phyloP scores from a whole-genome alignment of 2,888 invertebrate species.

The Pollenia angustigena region DNA sequence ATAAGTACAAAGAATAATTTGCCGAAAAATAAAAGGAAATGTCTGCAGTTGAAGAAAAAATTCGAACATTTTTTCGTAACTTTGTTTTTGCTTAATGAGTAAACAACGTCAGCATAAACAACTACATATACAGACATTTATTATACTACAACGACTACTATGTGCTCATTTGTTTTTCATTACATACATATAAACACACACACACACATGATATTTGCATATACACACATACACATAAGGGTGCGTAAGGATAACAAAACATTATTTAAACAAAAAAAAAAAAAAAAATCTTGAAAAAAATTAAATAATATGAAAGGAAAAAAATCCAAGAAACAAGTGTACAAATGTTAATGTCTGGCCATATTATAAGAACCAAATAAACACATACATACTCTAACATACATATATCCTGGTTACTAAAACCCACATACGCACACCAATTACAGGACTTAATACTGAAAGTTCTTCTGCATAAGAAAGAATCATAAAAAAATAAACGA shows the following conservation, averaged over 20 bases:
- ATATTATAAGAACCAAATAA: conserved; percentile 20
- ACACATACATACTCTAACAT: not conserved
- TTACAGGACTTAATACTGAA: conserved; percentile 19
- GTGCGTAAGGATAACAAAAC: conserved; percentile 71
- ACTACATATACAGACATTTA: conserved; percentile 11
- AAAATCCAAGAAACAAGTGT: conserved; percentile 61
- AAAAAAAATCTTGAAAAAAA: conserved; percentile 25
- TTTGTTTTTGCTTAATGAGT: conserved; percentile 70
- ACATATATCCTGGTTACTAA: not conserved
- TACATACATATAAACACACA: conserved; percentile 30
- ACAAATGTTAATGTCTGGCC: conserved; percentile 67
- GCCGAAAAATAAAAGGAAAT: conserved; percentile 46
- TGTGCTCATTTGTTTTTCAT: conserved; percentile 27
- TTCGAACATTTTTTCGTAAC: conserved; percentile 34
- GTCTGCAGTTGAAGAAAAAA: conserved; percentile 39
- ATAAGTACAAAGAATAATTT: not conserved
- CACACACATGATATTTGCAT: conserved; percentile 16
- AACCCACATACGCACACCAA: conserved; percentile 15
- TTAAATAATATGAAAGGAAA: conserved; percentile 18
- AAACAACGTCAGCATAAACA: conserved; percentile 45
- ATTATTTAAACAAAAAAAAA: conserved; percentile 47
- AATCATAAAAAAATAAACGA: conserved; percentile 53
- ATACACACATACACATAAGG: conserved; percentile 58
- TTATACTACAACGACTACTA: conserved; percentile 27
- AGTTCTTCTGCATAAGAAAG: conserved; percentile 29